Percentiles rank a stretch among this genome's conserved stretches.
These are phyloP conservation scores for Mystacornis crossleyi DNA, from an alignment of 2,113 vertebrate genomes.

Conservation along the genomic window DNA sequence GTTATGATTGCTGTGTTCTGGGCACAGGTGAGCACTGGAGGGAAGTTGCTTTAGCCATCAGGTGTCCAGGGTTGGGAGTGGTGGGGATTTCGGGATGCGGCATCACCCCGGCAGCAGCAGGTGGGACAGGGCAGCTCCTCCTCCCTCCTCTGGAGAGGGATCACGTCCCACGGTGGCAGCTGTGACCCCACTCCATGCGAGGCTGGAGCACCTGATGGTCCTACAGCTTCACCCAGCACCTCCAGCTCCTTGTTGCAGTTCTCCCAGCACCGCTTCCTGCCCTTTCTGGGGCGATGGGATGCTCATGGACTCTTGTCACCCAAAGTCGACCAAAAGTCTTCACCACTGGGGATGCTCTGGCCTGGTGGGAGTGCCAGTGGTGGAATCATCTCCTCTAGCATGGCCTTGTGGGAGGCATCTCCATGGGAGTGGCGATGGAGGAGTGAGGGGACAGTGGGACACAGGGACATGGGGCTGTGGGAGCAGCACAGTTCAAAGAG, in stretches of 20 bases:
- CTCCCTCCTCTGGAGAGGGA: neutral
- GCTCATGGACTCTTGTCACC: accelerated
- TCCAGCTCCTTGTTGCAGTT: neutral
- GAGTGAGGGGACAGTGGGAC: neutral
- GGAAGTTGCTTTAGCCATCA: constrained; percentile 36
- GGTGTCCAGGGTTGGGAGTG: accelerated
- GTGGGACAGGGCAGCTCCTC: neutral
- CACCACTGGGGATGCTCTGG: neutral
- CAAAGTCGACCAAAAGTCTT: neutral
- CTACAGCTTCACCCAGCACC: neutral
- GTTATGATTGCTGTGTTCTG: neutral
- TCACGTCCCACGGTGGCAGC: accelerated
- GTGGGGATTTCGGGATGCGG: neutral
- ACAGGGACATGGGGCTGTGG: accelerated
- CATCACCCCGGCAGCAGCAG: accelerated
- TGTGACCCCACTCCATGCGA: accelerated
- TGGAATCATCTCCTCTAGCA: neutral
- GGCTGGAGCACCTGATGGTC: neutral
- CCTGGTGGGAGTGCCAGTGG: too few relatives aligned
- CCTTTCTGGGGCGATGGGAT: accelerated
- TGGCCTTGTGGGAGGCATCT: neutral
- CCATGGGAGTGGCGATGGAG: accelerated
- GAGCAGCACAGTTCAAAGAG: accelerated
- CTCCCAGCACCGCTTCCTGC: accelerated
- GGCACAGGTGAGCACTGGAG: neutral